phyloP scores from a whole-genome alignment of 2,888 invertebrate genomes.

The Platerodrilus igneus region DNA sequence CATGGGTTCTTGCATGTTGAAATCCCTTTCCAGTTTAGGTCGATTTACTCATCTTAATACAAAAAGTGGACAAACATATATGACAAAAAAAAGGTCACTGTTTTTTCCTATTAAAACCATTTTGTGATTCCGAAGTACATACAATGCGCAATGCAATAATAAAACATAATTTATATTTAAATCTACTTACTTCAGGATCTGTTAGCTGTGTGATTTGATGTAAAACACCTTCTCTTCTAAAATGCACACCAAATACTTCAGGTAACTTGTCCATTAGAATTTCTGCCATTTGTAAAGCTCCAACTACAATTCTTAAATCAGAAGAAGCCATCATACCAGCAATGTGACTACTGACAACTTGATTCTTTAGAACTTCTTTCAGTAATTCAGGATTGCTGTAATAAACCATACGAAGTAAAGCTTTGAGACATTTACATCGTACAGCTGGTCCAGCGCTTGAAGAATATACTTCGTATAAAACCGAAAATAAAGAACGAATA shows the following conservation, averaged over 20 bases:
- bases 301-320: conserved; percentile 94
- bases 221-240: conserved; percentile 95
- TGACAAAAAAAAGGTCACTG: no score
- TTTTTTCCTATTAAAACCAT: no score
- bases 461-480: conserved; percentile 97
- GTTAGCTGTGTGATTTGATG: conserved; percentile 74
- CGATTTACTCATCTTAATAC: no score
- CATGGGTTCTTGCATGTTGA: no score
- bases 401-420: conserved; percentile 92
- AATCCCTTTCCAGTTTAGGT: no score
- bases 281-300: conserved; percentile 94
- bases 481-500: conserved; percentile 81
- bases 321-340: conserved; percentile 98
- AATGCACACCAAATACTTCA: conserved; percentile 91
- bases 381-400: conserved; percentile 86
- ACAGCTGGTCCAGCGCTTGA: conserved; percentile 97
- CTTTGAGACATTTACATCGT: conserved; percentile 93
- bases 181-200: conserved; percentile 56
- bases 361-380: conserved; percentile 66
- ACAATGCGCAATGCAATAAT: neutral
- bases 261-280: conserved; percentile 95
- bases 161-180: no score
- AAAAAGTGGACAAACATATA: no score
- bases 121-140: no score
- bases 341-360: conserved; percentile 90